A percentile compares a stretch with the other conserved stretches of the same genome.
These are phyloP conservation scores for Trichacis sp. DNA, from an alignment of 2,888 invertebrate genomes.

Conservation along the genomic window DNA sequence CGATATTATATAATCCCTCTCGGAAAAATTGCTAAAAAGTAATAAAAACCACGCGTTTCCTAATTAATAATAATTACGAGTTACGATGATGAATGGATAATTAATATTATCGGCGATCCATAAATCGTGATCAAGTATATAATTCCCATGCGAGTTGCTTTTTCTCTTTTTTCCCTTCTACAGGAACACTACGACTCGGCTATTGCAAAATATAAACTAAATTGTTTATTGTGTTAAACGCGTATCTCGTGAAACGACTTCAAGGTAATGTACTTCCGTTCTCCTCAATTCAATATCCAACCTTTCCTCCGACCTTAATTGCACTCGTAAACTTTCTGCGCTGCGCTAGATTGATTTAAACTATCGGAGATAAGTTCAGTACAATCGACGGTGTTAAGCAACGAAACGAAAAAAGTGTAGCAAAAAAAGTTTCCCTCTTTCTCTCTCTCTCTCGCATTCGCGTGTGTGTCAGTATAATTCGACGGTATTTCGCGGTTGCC, in stretches of 20 bases:
- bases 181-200: slow-evolving; percentile 15
- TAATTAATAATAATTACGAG: neutral
- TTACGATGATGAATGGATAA: neutral
- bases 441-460: too few relatives aligned
- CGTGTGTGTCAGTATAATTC: too few relatives aligned
- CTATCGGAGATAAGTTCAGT: slow-evolving; percentile 25
- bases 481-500: too few relatives aligned
- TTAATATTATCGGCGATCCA: neutral
- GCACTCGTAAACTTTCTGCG: slow-evolving; percentile 27
- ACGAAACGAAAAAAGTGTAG: neutral
- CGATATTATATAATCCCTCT: too few relatives aligned
- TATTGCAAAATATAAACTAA: slow-evolving; percentile 32
- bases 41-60: too few relatives aligned
- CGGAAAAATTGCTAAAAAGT: too few relatives aligned
- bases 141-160: neutral
- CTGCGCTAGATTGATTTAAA: slow-evolving; percentile 31
- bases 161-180: neutral
- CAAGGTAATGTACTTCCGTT: slow-evolving; percentile 43
- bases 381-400: slow-evolving; percentile 6
- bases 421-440: too few relatives aligned
- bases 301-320: slow-evolving; percentile 33
- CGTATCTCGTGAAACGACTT: slow-evolving; percentile 20
- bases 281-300: slow-evolving; percentile 40
- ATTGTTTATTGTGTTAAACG: slow-evolving; percentile 23
- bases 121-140: neutral